Evolutionary conservation across 2,797 vertebrate species (phyloP), one percentile per base, ranked within the genome.

Genomic region (Poecilia velifera): DNA sequence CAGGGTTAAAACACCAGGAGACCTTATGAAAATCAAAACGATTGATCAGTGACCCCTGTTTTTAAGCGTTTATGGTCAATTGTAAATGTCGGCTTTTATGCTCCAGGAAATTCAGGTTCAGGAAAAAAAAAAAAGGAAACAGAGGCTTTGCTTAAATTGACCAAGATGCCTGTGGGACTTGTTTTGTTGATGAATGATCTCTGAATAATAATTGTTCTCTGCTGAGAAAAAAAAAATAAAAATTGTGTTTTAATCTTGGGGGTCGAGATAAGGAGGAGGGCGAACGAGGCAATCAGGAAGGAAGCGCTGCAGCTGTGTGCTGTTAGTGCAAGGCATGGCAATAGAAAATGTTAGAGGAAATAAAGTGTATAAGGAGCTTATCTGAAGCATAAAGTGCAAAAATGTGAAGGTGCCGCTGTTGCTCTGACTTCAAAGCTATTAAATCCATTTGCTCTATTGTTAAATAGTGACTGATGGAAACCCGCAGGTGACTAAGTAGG

Each of bases 171-270:
- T 57, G 16, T 74, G 78, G 82, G 74, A 12, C 53, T 85, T 39
- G 76, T 74, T 84, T 85, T 70, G 47, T 45, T 80, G 85, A 82
- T 88, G 79, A 90, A 89, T 90, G 76, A 90, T 90, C 79, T 76
- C 72, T 53, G 76, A 74, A 88, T 87, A 79, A 80, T 68, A 87
- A 82, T 10, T 78, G 62, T 77, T 85, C 39, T 77, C 80, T 72
- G 78, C 73, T 77, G 82, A 87, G 70, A 43, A 78, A 72, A 43
- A 43, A 55, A 41, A 80, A 88, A 62, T 45, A 78, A 72, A 45
- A 57, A 36, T 59, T 62, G 82, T 46, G 39, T 77, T 79, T 55
- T 77, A 31, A 88, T 81, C 41, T 72, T 77, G 62, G 57, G 22
- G 45, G 41, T 53, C 36, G 51, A 59, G 62, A 83, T 78, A 22